Base-by-base conservation (phyloP, 2,888 invertebrate species). In the Hetaerina titia region DNA sequence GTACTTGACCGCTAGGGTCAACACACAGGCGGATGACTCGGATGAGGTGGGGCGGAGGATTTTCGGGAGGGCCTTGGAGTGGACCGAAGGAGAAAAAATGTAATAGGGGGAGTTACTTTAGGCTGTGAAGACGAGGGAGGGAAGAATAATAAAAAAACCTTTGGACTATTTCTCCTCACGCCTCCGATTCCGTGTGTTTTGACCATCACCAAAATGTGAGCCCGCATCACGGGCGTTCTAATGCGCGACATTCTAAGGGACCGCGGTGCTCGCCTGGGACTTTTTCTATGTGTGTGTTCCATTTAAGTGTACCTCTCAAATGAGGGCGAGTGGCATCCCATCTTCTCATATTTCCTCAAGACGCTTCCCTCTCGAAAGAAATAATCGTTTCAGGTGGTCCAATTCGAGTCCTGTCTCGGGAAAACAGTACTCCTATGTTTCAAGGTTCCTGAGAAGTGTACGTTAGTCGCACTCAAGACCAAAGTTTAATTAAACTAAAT, bases 1-100 rank as follows among this genome's bases (percentile, higher is more conserved):
- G 92, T 60, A 92, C 92, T 92, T 92, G 92, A 92, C 92, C 92
- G 56, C 56, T 63, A 63, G 74, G 92, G 92, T 92, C 92, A 92
- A 92, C 92, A 90, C 63, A 19, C 90, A 90, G 31, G 25, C 90
- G 90, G 31, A 8, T 57, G 89, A 57, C 89, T 89, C n/a, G 57
- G 58, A n/a, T 58, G 56, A 57, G 58, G 89, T 22, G 89, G 89
- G 56, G 69, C 92, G 69, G 13, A 56, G 90, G 81, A 31, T 81
- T 31, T 81, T 22, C 22, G 31, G 63, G 89, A 57, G 58, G n/a
- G 11, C 89, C 57, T 89, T 57, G 31, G 89, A 64, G 60, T 64
- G 60, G 90, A 90, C 60, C 22, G 31, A 45, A 22, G 74, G 56
- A 69, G 69, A 56, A 45, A 22, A 64, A 81, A 81, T 81, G 81